phyloP scores from a whole-genome alignment of 2,113 vertebrate genomes.

The Mohoua ochrocephala region DNA sequence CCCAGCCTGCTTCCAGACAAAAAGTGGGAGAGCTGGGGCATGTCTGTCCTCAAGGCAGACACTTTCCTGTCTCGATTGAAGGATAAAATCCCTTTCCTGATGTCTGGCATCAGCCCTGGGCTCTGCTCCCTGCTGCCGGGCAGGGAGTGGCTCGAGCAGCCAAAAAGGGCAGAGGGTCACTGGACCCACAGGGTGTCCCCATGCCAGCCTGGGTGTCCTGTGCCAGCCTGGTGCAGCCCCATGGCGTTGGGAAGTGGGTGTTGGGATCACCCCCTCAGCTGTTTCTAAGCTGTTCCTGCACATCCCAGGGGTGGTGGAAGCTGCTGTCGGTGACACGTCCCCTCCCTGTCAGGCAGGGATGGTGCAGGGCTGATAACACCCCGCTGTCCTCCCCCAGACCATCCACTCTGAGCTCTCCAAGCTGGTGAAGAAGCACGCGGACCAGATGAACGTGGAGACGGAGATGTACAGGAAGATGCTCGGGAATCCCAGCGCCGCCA shows the following conservation, averaged over 20 bases:
- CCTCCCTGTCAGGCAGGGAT: background rate
- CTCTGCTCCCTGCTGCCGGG: background rate
- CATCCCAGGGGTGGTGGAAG: rapidly evolving
- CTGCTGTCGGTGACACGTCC: background rate
- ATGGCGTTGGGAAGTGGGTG: rapidly evolving
- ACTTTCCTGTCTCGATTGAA: background rate
- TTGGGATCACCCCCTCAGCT: background rate
- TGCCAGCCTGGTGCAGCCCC: background rate
- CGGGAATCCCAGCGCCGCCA: constrained; percentile 73
- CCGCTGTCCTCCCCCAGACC: constrained; percentile 61
- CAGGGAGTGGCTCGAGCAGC: background rate
- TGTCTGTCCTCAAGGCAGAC: background rate
- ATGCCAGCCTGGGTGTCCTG: background rate
- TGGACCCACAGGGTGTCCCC: background rate
- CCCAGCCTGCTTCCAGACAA: background rate
- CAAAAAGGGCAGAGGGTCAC: background rate
- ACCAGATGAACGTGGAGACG: constrained; percentile 87
- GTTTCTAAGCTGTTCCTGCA: background rate
- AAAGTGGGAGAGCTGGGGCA: background rate
- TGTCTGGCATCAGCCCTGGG: background rate
- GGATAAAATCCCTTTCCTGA: background rate
- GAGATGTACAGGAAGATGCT: constrained; percentile 98
- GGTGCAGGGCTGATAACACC: background rate
- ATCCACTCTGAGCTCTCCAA: constrained; percentile 94
- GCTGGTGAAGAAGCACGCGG: constrained; percentile 89